These are phyloP conservation scores for Lycophotia porphyrea DNA, from an alignment of 2,888 invertebrate genomes.

Conservation along the genomic window DNA sequence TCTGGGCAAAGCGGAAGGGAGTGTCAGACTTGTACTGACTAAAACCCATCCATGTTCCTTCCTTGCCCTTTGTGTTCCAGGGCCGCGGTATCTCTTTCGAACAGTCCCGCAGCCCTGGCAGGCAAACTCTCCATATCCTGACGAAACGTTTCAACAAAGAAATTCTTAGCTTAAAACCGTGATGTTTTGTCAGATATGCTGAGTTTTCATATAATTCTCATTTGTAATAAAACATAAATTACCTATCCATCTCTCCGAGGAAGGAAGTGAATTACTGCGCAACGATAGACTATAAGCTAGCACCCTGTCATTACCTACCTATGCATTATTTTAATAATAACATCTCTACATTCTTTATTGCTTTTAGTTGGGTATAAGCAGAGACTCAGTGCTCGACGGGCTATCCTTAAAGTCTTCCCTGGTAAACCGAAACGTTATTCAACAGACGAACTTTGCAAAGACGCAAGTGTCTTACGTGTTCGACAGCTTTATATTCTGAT, in stretches of 20 bases:
- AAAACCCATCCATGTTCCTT: no score
- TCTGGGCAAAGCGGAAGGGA: no score
- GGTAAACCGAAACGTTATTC: not conserved
- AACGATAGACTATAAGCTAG: slow-evolving; percentile 24
- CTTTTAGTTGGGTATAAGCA: slow-evolving; percentile 3
- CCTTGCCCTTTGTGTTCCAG: no score
- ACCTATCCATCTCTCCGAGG: slow-evolving; percentile 22
- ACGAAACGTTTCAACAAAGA: not conserved
- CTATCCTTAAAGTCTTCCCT: not conserved
- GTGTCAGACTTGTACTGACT: no score
- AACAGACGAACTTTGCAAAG: not conserved
- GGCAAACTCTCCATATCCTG: not conserved
- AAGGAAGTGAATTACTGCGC: slow-evolving; percentile 38
- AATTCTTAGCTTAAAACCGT: not conserved
- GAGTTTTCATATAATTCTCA: slow-evolving; percentile 8
- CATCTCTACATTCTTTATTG: slow-evolving; percentile 22
- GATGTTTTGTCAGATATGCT: slow-evolving; percentile 13
- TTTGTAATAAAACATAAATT: slow-evolving; percentile 43
- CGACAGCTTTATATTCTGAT: no score
- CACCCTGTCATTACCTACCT: slow-evolving; percentile 37
- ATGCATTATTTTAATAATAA: slow-evolving; percentile 40
- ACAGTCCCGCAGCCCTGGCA: no score
- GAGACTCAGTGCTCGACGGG: not conserved
- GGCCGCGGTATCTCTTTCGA: no score
- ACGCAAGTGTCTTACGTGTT: no score